Conservation (phyloP, 2,888 invertebrate genomes). For the Mythimna loreyi region DNA sequence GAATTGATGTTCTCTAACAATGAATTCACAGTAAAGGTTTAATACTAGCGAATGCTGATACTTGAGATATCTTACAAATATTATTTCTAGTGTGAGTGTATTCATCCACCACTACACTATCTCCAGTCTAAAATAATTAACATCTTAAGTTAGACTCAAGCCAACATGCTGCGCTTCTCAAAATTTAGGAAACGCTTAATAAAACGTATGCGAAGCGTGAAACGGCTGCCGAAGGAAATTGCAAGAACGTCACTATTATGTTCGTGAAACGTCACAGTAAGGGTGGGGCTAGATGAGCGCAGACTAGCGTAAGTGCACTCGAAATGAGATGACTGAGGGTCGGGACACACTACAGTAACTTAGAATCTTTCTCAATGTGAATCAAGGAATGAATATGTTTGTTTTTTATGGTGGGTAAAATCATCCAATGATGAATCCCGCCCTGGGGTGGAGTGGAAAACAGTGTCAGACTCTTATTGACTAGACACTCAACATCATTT, state of each 20-base stretch:
- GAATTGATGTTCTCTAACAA: too few relatives aligned
- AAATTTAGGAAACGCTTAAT: slow-evolving; percentile 54
- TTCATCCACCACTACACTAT: not conserved
- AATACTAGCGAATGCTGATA: too few relatives aligned
- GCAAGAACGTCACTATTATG: slow-evolving; percentile 51
- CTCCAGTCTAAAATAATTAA: slow-evolving; percentile 40
- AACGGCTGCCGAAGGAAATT: slow-evolving; percentile 56
- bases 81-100: not conserved
- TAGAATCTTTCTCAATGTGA: not conserved
- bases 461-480: too few relatives aligned
- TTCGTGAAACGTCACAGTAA: slow-evolving; percentile 21
- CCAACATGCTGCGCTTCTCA: slow-evolving; percentile 27
- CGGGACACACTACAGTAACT: not conserved
- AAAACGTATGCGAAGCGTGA: slow-evolving; percentile 52
- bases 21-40: too few relatives aligned
- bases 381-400: too few relatives aligned
- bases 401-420: too few relatives aligned
- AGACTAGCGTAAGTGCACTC: not conserved
- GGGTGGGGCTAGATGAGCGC: slow-evolving; percentile 9
- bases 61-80: too few relatives aligned
- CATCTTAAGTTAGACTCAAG: slow-evolving; percentile 16
- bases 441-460: too few relatives aligned
- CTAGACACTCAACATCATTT: too few relatives aligned
- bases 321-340: not conserved
- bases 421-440: too few relatives aligned